These are phyloP conservation scores for Baccha elongata DNA, from an alignment of 2,888 invertebrate genomes.

Conservation along the genomic window DNA sequence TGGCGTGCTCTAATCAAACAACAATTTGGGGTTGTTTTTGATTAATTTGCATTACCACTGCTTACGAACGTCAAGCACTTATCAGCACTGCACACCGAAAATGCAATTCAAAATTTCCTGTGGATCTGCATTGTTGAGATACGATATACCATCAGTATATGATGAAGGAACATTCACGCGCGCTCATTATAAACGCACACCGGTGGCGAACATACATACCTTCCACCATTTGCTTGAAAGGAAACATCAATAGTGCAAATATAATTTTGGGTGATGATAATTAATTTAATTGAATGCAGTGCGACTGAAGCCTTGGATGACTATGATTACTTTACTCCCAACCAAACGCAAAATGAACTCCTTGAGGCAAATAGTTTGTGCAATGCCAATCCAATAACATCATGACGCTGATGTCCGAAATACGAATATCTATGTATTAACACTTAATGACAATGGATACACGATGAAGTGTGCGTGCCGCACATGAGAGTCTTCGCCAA, in stretches of 20 bases:
- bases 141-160: too few species aligned
- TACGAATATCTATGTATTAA: slow-evolving; percentile 40
- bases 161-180: neutral
- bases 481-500: slow-evolving; percentile 10
- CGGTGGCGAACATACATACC: slow-evolving; percentile 14
- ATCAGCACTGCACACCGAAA: slow-evolving; percentile 8
- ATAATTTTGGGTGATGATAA: slow-evolving; percentile 63
- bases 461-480: slow-evolving; percentile 7
- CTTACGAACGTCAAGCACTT: slow-evolving; percentile 37
- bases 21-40: slow-evolving; percentile 35
- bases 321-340: slow-evolving; percentile 12
- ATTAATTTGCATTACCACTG: slow-evolving; percentile 51
- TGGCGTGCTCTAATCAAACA: slow-evolving; percentile 25
- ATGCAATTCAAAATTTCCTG: slow-evolving; percentile 12
- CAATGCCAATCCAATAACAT: slow-evolving; percentile 50
- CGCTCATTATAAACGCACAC: neutral
- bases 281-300: slow-evolving; percentile 68
- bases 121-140: neutral
- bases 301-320: slow-evolving; percentile 11
- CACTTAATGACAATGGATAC: slow-evolving; percentile 38
- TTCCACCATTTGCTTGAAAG: too few species aligned
- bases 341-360: slow-evolving; percentile 19
- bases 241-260: slow-evolving; percentile 58
- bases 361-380: slow-evolving; percentile 39
- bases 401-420: slow-evolving; percentile 32